phyloP scores from a whole-genome alignment of 2,113 vertebrate species.

The Ceyx margarethae region DNA sequence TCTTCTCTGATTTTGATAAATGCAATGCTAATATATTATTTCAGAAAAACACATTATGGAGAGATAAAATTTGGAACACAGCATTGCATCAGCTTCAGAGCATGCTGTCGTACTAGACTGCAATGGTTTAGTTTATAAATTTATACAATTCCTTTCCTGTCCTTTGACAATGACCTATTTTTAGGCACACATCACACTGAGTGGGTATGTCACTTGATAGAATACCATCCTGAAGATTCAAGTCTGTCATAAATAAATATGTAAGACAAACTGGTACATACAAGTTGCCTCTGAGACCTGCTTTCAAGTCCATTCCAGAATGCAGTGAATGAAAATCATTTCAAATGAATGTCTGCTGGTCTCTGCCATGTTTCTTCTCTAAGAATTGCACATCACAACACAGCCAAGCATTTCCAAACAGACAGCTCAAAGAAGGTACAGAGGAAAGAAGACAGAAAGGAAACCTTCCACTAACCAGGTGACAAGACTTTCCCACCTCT shows the following conservation, averaged over 20 bases:
- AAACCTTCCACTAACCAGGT: not conserved
- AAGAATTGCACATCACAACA: constrained; percentile 23
- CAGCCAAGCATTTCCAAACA: not conserved
- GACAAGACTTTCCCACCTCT: not conserved
- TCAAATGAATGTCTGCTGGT: constrained; percentile 74
- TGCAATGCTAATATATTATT: not conserved
- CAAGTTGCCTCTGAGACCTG: constrained; percentile 75
- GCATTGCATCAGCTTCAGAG: not conserved
- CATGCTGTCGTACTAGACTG: not conserved
- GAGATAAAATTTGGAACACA: not conserved
- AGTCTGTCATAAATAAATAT: constrained; percentile 66
- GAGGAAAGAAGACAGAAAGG: not conserved
- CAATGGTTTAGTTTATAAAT: not conserved
- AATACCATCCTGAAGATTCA: constrained; percentile 71
- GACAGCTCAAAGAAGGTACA: constrained; percentile 39
- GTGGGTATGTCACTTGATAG: constrained; percentile 71
- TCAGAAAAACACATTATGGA: not conserved
- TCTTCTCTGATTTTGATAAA: not conserved
- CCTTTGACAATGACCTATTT: constrained; percentile 67
- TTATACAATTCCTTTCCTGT: constrained; percentile 36
- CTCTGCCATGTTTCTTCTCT: constrained; percentile 45
- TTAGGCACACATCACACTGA: constrained; percentile 64
- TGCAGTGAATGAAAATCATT: constrained; percentile 69
- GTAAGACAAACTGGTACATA: constrained; percentile 67
- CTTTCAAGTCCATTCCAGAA: constrained; percentile 72